Evolutionary conservation across 2,113 vertebrate genomes (phyloP).

Genomic region (Elephantulus edwardii): DNA sequence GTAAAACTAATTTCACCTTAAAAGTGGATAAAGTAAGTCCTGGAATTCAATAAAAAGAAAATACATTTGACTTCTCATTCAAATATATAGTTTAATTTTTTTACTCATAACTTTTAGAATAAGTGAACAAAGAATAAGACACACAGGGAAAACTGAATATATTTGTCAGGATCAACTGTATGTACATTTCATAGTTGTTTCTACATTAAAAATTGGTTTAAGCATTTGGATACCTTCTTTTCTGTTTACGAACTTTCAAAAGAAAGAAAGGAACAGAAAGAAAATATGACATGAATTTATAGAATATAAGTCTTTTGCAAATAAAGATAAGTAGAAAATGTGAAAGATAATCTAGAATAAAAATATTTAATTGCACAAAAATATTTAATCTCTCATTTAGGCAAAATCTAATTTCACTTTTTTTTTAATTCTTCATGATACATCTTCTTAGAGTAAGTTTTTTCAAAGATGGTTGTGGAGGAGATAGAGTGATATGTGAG

Average conservation of each 20-base stretch:
- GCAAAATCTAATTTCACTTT: neutral
- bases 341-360: rapidly evolving
- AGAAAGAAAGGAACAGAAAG: neutral
- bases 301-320: neutral
- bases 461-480: too few species aligned
- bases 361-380: neutral
- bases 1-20: neutral
- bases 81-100: neutral
- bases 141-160: neutral
- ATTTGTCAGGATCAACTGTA: neutral
- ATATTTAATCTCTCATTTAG: neutral
- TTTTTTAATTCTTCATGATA: neutral
- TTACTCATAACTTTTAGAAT: neutral
- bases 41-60: neutral
- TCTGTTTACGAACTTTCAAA: neutral
- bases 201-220: neutral
- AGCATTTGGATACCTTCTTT: neutral
- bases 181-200: neutral
- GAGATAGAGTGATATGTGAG: neutral
- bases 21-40: neutral
- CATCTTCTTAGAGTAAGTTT: neutral
- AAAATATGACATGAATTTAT: neutral
- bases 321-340: neutral
- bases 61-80: neutral
- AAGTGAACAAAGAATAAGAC: neutral